Percentiles rank a stretch among this genome's conserved stretches.
Conservation (phyloP, 2,888 invertebrate species). For the Pardosa pseudoannulata region DNA sequence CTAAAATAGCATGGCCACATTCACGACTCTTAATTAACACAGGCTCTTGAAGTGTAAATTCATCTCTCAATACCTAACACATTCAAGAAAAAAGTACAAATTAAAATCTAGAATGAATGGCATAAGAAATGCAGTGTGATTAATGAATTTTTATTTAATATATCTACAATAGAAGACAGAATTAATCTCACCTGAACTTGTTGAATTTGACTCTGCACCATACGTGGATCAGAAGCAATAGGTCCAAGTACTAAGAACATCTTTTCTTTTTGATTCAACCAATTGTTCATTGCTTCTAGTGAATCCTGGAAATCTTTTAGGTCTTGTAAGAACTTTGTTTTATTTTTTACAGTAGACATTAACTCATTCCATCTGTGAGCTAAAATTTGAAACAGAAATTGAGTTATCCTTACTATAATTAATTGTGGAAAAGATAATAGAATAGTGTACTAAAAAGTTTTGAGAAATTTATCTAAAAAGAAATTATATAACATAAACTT, state of each 20-base stretch:
- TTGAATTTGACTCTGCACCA: slow-evolving; percentile 96
- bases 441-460: background rate
- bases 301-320: slow-evolving; percentile 94
- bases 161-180: too few relatives aligned
- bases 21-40: slow-evolving; percentile 90
- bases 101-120: too few relatives aligned
- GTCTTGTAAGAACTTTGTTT: slow-evolving; percentile 85
- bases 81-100: too few relatives aligned
- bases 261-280: slow-evolving; percentile 94
- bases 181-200: slow-evolving; percentile 81
- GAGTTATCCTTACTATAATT: background rate
- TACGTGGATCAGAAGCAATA: slow-evolving; percentile 95
- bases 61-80: slow-evolving; percentile 93
- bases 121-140: too few relatives aligned
- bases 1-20: slow-evolving; percentile 86
- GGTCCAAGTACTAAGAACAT: slow-evolving; percentile 97
- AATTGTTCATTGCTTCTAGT: slow-evolving; percentile 85
- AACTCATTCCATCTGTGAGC: slow-evolving; percentile 87
- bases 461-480: background rate
- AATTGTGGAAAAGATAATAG: too few relatives aligned
- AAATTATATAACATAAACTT: slow-evolving; percentile 76
- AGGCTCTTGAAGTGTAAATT: slow-evolving; percentile 94
- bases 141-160: too few relatives aligned
- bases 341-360: slow-evolving; percentile 87
- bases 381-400: slow-evolving; percentile 11